These are phyloP conservation scores for Cheilosia soror DNA, from an alignment of 2,888 invertebrate species.

Conservation along the genomic window DNA sequence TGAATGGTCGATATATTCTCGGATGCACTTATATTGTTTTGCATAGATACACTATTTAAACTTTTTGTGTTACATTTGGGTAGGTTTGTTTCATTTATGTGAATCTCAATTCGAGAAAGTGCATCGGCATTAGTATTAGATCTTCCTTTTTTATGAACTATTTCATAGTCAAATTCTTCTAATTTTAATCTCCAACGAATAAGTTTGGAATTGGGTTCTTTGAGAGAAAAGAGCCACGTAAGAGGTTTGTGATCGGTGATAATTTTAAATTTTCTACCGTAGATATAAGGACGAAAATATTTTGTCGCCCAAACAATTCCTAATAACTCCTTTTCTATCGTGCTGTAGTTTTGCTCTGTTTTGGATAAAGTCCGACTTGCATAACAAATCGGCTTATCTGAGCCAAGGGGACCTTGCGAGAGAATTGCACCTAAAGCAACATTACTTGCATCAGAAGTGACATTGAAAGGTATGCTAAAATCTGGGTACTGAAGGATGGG, in stretches of 20 bases:
- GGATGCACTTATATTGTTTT: not conserved
- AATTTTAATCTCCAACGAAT: slow-evolving; percentile 51
- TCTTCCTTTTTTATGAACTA: slow-evolving; percentile 40
- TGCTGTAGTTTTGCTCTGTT: slow-evolving; percentile 16
- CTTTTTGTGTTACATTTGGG: not conserved
- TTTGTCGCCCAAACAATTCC: slow-evolving; percentile 19
- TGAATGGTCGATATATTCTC: not conserved
- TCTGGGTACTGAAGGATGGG: not conserved
- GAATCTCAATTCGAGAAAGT: not conserved
- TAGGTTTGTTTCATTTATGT: not conserved
- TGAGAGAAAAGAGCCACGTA: slow-evolving; percentile 74
- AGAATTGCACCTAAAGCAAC: slow-evolving; percentile 10
- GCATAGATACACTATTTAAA: not conserved
- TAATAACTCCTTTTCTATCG: slow-evolving; percentile 1
- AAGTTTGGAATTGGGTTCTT: slow-evolving; percentile 54
- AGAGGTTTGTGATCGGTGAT: slow-evolving; percentile 54
- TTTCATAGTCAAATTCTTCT: slow-evolving; percentile 46
- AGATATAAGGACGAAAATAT: no score
- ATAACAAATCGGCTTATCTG: slow-evolving; percentile 11
- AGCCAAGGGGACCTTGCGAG: slow-evolving; percentile 2
- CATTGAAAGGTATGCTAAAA: slow-evolving; percentile 4
- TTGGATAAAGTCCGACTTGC: slow-evolving; percentile 20
- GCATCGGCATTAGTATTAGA: slow-evolving; percentile 32
- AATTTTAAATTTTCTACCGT: no score
- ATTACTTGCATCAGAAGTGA: slow-evolving; percentile 23